phyloP scores from a whole-genome alignment of 2,888 invertebrate genomes.

The Volucella inflata region DNA sequence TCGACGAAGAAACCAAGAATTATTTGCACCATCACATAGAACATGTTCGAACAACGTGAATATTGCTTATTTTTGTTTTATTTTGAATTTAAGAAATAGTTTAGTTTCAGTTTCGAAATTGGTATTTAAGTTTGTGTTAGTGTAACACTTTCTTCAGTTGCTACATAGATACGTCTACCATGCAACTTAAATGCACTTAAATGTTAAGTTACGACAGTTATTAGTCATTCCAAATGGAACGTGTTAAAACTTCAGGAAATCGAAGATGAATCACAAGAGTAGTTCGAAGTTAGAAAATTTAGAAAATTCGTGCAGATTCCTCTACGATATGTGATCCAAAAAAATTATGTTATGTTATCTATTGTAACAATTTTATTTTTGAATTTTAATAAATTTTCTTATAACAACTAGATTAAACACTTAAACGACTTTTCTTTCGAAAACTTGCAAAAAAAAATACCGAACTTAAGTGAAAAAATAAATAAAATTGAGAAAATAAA shows the following conservation, averaged over 20 bases:
- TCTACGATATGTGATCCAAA: conserved; percentile 13
- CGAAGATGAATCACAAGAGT: conserved; percentile 58
- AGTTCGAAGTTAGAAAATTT: conserved; percentile 45
- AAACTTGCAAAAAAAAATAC: conserved; percentile 33
- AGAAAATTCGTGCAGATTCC: conserved; percentile 55
- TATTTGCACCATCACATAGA: too few relatives aligned
- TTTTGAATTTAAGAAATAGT: too few relatives aligned
- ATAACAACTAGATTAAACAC: conserved; percentile 57
- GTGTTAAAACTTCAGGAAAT: conserved; percentile 17
- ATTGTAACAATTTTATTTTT: conserved; percentile 26
- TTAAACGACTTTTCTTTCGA: conserved; percentile 12
- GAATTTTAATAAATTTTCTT: conserved; percentile 50
- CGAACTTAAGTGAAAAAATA: conserved; percentile 31
- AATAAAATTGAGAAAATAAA: conserved; percentile 38
- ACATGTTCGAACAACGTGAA: too few relatives aligned
- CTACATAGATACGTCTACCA: background rate
- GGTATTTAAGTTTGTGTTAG: too few relatives aligned
- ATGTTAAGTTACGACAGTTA: conserved; percentile 50
- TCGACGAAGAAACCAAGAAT: too few relatives aligned
- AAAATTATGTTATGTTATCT: conserved; percentile 10
- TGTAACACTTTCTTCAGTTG: too few relatives aligned
- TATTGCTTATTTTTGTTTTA: too few relatives aligned
- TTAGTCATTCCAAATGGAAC: conserved; percentile 56
- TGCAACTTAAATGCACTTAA: conserved; percentile 51
- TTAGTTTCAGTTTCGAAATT: too few relatives aligned